Base-by-base conservation (phyloP, 2,113 vertebrate genomes). In the Lepisosteus osseus region DNA sequence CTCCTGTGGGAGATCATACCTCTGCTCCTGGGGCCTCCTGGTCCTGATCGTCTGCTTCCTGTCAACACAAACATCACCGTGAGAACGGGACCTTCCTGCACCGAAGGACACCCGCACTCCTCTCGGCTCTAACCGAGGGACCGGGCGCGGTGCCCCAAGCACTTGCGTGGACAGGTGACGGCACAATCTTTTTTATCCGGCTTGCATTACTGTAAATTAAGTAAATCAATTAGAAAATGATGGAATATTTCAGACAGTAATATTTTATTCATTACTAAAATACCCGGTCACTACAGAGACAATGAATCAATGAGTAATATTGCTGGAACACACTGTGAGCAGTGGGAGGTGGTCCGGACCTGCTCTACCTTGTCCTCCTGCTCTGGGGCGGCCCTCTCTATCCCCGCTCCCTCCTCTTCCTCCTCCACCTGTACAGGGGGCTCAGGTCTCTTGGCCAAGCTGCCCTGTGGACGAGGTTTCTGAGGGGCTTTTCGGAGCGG, bases 41-140 rank as follows among this genome's bases (percentile, higher is more conserved):
- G 54, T 98, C 96, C 41, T 82, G 86, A 0, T 98, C 96, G 45
- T 98, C 97, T 86, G 92, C 83, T 3, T 92, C 83, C 91, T 92
- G 72, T 77, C 29, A 84, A 80, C 8, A 88, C 0, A 85, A n/a
- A 11, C 2, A 29, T 29, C 29, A 29, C 29, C 2, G 29, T 29
- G 29, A 29, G 29, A 29, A 29, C 29, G 2, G 29, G 29, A 29
- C 29, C 29, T 29, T 29, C 29, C 29, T 29, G 29, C 29, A 2
- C 29, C 29, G 2, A 29, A 29, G 29, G 29, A 29, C 29, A 29
- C 29, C 29, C 29, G 29, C 29, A 29, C 29, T 29, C 2, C 29
- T 29, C 29, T 29, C 29, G 29, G 29, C 29, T 29, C 29, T 29
- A 29, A 29, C 29, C 29, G 29, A 29, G 29, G 29, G 29, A 29